phyloP scores from a whole-genome alignment of 92 coral and sea anemone species.

The Zoanthus sociatus region DNA sequence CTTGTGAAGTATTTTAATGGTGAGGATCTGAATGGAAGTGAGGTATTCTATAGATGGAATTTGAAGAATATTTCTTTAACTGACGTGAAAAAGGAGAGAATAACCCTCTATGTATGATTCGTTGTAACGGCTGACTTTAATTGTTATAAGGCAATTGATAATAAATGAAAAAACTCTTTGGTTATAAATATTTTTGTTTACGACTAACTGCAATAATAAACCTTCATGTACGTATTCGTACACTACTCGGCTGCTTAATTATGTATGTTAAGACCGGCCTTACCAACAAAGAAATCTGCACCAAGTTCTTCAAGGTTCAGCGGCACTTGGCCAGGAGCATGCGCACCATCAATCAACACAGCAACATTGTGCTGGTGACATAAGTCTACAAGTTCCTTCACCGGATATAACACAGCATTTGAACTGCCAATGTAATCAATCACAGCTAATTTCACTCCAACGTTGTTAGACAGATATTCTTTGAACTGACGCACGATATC shows the following conservation, averaged over 20 bases:
- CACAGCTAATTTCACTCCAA: constrained; percentile 67
- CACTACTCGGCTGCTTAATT: neutral
- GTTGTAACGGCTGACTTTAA: no score
- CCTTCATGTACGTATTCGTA: no score
- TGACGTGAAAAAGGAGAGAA: no score
- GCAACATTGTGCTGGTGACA: constrained; percentile 71
- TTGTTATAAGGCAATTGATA: no score
- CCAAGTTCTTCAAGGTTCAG: constrained; percentile 75
- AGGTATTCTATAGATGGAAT: no score
- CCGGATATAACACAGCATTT: constrained; percentile 77
- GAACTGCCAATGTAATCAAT: constrained; percentile 75
- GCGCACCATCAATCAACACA: constrained; percentile 85
- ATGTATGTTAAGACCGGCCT: constrained; percentile 30
- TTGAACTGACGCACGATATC: constrained; percentile 76
- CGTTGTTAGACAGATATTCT: constrained; percentile 68
- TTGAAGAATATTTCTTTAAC: no score
- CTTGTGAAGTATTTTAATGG: no score
- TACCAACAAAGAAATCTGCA: constrained; percentile 86
- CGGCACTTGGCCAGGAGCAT: constrained; percentile 84
- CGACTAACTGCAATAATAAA: no score
- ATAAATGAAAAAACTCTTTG: no score
- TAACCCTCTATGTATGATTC: no score
- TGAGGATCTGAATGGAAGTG: no score
- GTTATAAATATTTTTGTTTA: no score
- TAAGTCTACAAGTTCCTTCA: constrained; percentile 68